These are phyloP conservation scores for Microctonus aethiopoides DNA, from an alignment of 2,888 invertebrate genomes.

Conservation along the genomic window DNA sequence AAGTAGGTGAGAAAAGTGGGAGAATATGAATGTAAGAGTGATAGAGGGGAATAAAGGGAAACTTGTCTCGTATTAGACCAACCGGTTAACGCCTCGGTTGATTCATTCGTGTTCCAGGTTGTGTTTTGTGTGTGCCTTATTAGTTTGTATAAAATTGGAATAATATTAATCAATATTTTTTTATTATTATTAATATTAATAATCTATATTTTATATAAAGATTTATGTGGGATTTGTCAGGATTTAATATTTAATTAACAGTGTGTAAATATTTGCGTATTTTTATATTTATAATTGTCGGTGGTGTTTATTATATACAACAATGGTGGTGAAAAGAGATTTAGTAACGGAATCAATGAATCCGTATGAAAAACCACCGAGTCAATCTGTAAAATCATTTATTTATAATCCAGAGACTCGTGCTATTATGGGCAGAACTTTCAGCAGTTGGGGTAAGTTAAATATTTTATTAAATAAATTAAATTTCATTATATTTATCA, in stretches of 20 bases:
- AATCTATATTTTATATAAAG: too few relatives aligned
- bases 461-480: neutral
- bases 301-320: too few relatives aligned
- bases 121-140: neutral
- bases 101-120: neutral
- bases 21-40: neutral
- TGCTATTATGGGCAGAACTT: constrained; percentile 73
- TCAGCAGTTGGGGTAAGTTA: constrained; percentile 73
- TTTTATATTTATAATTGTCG: too few relatives aligned
- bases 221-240: too few relatives aligned
- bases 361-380: constrained; percentile 68
- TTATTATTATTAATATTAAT: too few relatives aligned
- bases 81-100: constrained; percentile 4
- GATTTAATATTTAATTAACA: neutral
- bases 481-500: neutral
- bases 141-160: too few relatives aligned
- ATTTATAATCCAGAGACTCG: constrained; percentile 72
- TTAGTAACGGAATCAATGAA: constrained; percentile 68
- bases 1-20: neutral
- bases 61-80: neutral
- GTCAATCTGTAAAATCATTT: constrained; percentile 62
- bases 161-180: too few relatives aligned
- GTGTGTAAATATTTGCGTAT: too few relatives aligned
- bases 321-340: constrained; percentile 46
- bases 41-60: constrained; percentile 9